Evolutionary conservation across 2,888 invertebrate genomes (phyloP).

Genomic region (Campaea margaritaria): DNA sequence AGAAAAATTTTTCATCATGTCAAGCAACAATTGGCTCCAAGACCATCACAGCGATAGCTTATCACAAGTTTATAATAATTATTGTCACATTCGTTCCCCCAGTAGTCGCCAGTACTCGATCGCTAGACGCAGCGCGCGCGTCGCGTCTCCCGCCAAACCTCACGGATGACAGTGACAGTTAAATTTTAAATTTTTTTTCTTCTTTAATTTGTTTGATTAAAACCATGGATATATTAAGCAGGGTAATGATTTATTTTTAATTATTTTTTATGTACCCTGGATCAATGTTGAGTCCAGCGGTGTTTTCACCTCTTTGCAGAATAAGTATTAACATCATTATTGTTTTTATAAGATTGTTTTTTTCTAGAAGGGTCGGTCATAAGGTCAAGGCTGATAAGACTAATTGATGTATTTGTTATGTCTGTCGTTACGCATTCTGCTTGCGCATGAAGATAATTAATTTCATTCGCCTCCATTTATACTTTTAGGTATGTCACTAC

Average conservation of each 20-base stretch:
- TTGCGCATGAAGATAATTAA: neutral
- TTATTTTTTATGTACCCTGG: neutral
- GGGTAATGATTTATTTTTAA: slow-evolving; percentile 41
- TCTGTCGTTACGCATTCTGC: neutral
- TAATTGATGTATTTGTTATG: neutral
- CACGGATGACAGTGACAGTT: slow-evolving; percentile 31
- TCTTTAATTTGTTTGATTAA: neutral
- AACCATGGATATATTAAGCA: slow-evolving; percentile 52
- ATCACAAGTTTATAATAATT: slow-evolving; percentile 45
- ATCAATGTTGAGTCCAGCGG: slow-evolving; percentile 1
- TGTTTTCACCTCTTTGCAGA: too few relatives aligned
- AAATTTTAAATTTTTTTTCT: slow-evolving; percentile 23
- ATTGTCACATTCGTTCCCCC: slow-evolving; percentile 41
- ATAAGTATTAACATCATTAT: too few relatives aligned
- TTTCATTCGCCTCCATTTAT: neutral
- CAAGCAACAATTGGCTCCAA: slow-evolving; percentile 33
- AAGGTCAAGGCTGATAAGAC: slow-evolving; percentile 1
- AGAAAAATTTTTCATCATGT: slow-evolving; percentile 1
- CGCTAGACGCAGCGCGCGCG: slow-evolving; percentile 41
- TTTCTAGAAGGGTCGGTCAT: neutral
- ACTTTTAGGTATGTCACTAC: neutral
- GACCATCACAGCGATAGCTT: slow-evolving; percentile 44
- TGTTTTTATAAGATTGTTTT: neutral
- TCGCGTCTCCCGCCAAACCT: slow-evolving; percentile 42
- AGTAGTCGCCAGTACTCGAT: slow-evolving; percentile 35